Evolutionary conservation across 2,113 vertebrate species (phyloP), one percentile per base, ranked within the genome.

Genomic region (Acrocephalus kingi): DNA sequence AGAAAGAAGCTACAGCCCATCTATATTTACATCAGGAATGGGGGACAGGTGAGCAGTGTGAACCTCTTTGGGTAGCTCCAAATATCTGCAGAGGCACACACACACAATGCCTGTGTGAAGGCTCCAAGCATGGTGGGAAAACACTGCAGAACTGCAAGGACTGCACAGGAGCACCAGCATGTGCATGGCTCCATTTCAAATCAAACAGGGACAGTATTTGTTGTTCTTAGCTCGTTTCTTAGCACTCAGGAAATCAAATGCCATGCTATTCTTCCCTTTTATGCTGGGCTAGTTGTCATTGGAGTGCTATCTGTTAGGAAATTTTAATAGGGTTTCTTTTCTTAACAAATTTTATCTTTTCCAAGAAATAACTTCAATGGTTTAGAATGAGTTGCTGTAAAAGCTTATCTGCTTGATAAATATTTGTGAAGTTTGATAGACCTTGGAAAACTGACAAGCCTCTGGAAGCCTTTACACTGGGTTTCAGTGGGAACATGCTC

Each of bases 131-230:
- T 1, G 21, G 45, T 68, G 58, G 66, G 66, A 84, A 93, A 87
- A 55, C 71, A 48, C 49, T 48, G 52, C 56, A 91, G 64, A 63
- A 35, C 43, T 55, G 64, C 52, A 74, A 59, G 68, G 62, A 22
- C 39, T 55, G 64, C 2, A 8, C 27, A 27, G 81, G 48, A 85
- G 59, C 0, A 0, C 31, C 64, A 90, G 68, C 16, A 37, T 33
- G n/a, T 71, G 43, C 30, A 6, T 67, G 80, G 79, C 73, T 93
- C 39, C 41, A 23, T 72, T 84, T 89, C 92, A 96, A 71, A 68
- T 56, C 76, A 89, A 92, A 93, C 84, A 90, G 11, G 52, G 69
- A 68, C 45, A 81, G 12, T 64, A 56, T 85, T 75, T 84, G 66
- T 87, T 84, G 52, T 68, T 84, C 45, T 71, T 84, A 51, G 41